phyloP scores from a whole-genome alignment of 2,888 invertebrate species.

The Microctonus hyperodae region DNA sequence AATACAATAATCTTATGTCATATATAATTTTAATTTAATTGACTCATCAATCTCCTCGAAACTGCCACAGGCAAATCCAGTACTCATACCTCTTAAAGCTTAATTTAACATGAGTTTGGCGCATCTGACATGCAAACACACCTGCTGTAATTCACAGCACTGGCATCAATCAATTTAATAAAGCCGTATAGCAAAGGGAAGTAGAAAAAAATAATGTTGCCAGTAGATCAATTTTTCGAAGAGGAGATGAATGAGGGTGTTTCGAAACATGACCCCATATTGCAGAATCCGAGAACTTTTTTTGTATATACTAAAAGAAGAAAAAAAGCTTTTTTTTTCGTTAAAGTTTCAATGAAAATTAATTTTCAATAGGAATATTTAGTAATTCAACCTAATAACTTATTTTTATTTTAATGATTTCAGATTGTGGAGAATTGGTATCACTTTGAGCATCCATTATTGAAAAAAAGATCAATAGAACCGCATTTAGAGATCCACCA shows the following conservation, averaged over 20 bases:
- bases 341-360: background rate
- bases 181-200: slow-evolving; percentile 2
- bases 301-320: no score
- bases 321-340: background rate
- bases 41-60: background rate
- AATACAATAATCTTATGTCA: no score
- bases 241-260: slow-evolving; percentile 18
- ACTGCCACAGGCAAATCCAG: background rate
- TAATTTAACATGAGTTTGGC: background rate
- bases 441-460: slow-evolving; percentile 82
- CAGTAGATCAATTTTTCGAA: background rate
- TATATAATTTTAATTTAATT: no score
- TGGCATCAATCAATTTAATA: slow-evolving; percentile 23
- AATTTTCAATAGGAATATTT: background rate
- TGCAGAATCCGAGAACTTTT: no score
- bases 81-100: background rate
- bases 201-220: slow-evolving; percentile 5
- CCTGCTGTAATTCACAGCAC: slow-evolving; percentile 3
- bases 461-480: slow-evolving; percentile 78
- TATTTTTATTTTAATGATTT: slow-evolving; percentile 49
- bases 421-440: slow-evolving; percentile 90
- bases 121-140: slow-evolving; percentile 5
- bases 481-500: slow-evolving; percentile 77
- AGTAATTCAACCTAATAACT: background rate
- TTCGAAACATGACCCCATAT: no score